phyloP scores from a whole-genome alignment of 92 coral and sea anemone species.

The Phenganax marumi region DNA sequence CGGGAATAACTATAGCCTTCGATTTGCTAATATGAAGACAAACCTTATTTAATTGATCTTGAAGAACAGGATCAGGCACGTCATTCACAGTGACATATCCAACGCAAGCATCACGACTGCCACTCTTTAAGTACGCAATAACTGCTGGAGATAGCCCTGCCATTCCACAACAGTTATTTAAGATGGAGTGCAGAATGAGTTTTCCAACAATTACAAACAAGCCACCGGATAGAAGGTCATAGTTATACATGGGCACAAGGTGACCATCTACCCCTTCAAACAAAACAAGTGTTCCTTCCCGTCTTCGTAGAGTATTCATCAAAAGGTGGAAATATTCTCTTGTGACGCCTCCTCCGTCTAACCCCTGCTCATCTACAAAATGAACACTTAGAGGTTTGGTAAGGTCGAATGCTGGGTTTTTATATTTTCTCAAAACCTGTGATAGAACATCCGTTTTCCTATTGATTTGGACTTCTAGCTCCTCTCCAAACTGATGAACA shows the following conservation, averaged over 20 bases:
- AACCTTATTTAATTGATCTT: background rate
- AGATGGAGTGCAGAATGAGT: conserved; percentile 41
- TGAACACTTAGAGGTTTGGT: conserved; percentile 34
- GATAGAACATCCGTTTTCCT: conserved; percentile 27
- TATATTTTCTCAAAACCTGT: conserved; percentile 52
- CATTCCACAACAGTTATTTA: conserved; percentile 39
- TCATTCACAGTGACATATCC: conserved; percentile 36
- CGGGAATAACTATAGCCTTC: too few relatives aligned
- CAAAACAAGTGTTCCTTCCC: conserved; percentile 33
- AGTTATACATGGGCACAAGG: conserved; percentile 42
- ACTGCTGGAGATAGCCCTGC: conserved; percentile 50
- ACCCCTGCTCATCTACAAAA: conserved; percentile 39
- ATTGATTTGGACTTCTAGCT: background rate
- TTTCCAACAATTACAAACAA: conserved; percentile 35
- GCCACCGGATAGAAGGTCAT: conserved; percentile 46
- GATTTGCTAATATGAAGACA: too few relatives aligned
- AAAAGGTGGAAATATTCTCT: conserved; percentile 41
- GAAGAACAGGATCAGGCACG: conserved; percentile 49
- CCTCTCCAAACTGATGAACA: too few relatives aligned
- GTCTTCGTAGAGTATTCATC: conserved; percentile 26
- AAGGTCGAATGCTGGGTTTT: conserved; percentile 44
- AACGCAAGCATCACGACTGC: conserved; percentile 35
- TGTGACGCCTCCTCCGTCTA: conserved; percentile 53
- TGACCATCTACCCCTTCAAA: conserved; percentile 43
- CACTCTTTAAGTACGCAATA: conserved; percentile 24